A percentile compares a stretch with the other conserved stretches of the same genome.
These are phyloP conservation scores for Platycnemis pennipes DNA, from an alignment of 2,888 invertebrate species.

Conservation along the genomic window DNA sequence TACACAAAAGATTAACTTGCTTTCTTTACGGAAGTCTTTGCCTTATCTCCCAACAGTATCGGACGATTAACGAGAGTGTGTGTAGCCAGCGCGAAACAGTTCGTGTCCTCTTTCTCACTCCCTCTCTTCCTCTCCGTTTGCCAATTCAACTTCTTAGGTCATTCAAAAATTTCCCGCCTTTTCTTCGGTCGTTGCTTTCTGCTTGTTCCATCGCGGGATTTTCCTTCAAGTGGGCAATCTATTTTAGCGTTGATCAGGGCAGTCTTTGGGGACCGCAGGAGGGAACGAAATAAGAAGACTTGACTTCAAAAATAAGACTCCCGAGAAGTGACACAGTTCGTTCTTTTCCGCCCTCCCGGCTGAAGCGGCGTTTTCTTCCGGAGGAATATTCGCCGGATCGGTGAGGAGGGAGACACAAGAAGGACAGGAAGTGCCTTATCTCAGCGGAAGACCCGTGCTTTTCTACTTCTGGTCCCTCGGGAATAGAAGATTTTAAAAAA, in stretches of 20 bases:
- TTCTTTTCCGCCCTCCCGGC: not conserved
- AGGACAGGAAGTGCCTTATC: slow-evolving; percentile 23
- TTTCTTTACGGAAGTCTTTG: not conserved
- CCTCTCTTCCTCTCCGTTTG: not conserved
- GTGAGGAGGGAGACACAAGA: not conserved
- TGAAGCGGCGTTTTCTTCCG: not conserved
- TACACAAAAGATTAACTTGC: not conserved
- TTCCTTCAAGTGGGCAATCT: not conserved
- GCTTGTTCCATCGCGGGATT: not conserved
- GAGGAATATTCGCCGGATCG: not conserved
- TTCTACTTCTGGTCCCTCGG: not conserved
- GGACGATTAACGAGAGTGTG: not conserved
- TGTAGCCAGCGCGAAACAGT: not conserved
- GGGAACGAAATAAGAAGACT: not conserved
- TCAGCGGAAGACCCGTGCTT: not conserved
- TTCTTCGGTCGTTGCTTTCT: not conserved
- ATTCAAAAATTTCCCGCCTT: not conserved
- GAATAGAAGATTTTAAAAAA: not conserved
- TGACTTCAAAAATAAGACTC: not conserved
- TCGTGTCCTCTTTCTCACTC: not conserved
- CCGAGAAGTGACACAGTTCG: not conserved
- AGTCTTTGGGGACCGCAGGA: not conserved
- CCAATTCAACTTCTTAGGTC: not conserved
- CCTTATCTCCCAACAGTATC: not conserved
- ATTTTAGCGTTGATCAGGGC: not conserved